phyloP scores from a whole-genome alignment of 2,113 vertebrate genomes.

The Rhinichthys klamathensis region DNA sequence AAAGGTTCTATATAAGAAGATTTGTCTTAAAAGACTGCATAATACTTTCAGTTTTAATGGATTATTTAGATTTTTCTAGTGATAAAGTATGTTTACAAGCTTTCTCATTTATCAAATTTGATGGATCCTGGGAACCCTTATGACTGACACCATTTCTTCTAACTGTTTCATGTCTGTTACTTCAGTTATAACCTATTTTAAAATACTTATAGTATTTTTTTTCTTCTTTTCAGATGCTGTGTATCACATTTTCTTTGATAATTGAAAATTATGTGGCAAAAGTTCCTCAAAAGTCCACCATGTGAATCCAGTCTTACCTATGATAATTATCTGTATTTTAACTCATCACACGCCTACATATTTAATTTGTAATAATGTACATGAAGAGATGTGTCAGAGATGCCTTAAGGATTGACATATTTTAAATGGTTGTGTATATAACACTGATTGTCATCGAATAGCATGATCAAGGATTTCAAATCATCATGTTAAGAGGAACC shows the following conservation, averaged over 20 bases:
- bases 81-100: neutral
- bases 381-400: neutral
- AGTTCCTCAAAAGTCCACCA: neutral
- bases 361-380: neutral
- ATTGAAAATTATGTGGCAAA: neutral
- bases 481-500: neutral
- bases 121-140: too few relatives aligned
- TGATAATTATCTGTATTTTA: neutral
- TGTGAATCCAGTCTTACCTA: slow-evolving; percentile 18
- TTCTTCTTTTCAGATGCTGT: slow-evolving; percentile 70
- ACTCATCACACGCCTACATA: slow-evolving; percentile 10
- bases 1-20: too few relatives aligned
- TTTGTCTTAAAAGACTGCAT: too few relatives aligned
- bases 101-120: neutral
- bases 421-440: neutral
- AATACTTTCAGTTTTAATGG: too few relatives aligned
- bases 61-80: too few relatives aligned
- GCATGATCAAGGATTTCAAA: neutral
- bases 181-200: neutral
- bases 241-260: slow-evolving; percentile 75
- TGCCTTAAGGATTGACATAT: neutral
- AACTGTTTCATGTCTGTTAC: neutral
- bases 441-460: neutral
- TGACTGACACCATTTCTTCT: too few relatives aligned
- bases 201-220: neutral